These are phyloP conservation scores for Gasterosteus aculeatus DNA, from an alignment of 2,113 vertebrate genomes.

Conservation along the genomic window DNA sequence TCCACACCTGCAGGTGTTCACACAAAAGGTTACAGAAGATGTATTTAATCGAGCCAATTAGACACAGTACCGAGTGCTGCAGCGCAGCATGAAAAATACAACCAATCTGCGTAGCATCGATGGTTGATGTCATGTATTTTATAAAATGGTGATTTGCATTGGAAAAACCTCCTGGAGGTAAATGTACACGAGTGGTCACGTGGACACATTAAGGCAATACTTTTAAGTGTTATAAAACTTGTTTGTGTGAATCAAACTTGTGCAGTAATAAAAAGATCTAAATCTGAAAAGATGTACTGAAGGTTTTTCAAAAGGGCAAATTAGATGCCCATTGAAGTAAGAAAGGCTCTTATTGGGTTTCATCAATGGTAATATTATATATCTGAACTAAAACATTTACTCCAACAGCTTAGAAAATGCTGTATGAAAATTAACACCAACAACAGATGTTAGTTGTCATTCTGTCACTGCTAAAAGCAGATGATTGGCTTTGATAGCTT, in stretches of 20 bases:
- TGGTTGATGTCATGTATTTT: constrained; percentile 20
- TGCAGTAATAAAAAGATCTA: background rate
- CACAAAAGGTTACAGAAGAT: constrained; percentile 43
- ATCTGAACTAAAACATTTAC: background rate
- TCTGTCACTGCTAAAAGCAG: constrained; percentile 1
- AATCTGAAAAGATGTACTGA: constrained; percentile 5
- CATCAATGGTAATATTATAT: background rate
- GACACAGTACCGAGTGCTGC: constrained; percentile 15
- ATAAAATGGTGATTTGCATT: background rate
- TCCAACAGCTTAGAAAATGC: background rate
- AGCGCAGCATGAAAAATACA: constrained; percentile 18
- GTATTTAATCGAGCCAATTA: constrained; percentile 53
- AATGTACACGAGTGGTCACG: background rate
- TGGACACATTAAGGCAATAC: background rate
- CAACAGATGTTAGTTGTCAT: constrained; percentile 5
- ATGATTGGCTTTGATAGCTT: constrained; percentile 25
- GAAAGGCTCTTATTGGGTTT: background rate
- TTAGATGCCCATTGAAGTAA: background rate
- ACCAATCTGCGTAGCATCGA: constrained; percentile 22
- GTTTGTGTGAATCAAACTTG: background rate
- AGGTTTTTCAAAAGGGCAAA: background rate
- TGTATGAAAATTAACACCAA: background rate
- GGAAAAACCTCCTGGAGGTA: background rate
- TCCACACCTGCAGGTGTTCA: constrained; percentile 47
- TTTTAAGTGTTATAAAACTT: background rate